phyloP scores from a whole-genome alignment of 2,797 vertebrate species.

The Enteromius viviparus region DNA sequence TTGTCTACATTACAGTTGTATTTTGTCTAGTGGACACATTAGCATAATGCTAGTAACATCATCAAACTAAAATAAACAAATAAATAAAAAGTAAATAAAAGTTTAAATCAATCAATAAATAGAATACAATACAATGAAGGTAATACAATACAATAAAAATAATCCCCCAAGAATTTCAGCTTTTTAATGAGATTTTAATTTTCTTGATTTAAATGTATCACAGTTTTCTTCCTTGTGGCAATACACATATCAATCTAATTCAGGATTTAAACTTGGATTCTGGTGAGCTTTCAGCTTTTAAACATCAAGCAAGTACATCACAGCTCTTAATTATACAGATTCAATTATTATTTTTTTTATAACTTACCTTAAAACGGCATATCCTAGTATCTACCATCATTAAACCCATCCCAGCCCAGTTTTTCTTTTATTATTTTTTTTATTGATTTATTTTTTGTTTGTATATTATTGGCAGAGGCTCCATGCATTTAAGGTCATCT shows the following conservation, averaged over 20 bases:
- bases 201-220: background rate
- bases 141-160: no score
- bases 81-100: no score
- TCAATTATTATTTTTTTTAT: background rate
- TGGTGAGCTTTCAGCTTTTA: background rate
- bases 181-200: background rate
- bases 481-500: background rate
- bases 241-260: background rate
- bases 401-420: background rate
- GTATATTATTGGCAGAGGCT: slow-evolving; percentile 14
- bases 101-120: no score
- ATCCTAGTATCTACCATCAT: background rate
- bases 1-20: background rate
- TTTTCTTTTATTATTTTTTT: background rate
- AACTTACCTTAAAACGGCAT: background rate
- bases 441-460: background rate
- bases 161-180: background rate
- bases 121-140: no score
- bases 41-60: no score
- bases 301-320: background rate
- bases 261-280: background rate
- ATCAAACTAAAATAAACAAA: no score
- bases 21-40: background rate
- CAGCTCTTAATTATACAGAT: background rate
- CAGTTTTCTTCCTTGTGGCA: background rate